phyloP scores from a whole-genome alignment of 2,888 invertebrate species.

The Dendrolimus pini region DNA sequence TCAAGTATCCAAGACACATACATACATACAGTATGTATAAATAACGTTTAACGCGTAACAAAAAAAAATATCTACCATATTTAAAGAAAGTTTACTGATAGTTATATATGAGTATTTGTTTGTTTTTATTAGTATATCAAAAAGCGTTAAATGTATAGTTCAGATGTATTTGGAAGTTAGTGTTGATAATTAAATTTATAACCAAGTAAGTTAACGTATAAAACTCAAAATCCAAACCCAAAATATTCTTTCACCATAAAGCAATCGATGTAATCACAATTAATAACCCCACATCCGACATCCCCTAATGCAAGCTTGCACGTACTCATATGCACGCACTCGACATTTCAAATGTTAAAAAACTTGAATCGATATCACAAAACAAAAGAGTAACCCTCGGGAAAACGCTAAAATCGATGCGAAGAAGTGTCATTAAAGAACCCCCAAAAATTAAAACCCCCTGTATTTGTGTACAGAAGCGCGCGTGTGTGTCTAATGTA shows the following conservation, averaged over 20 bases:
- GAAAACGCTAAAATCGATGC: conserved; percentile 69
- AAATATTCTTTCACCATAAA: background rate
- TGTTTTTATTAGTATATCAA: too few species aligned
- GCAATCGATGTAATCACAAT: conserved; percentile 25
- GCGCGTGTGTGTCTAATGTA: conserved; percentile 38
- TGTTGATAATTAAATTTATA: too few species aligned
- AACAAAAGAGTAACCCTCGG: conserved; percentile 72
- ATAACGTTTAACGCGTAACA: too few species aligned
- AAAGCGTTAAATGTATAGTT: too few species aligned
- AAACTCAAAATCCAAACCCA: too few species aligned
- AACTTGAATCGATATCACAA: conserved; percentile 56
- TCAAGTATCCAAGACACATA: too few species aligned
- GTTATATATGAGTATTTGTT: too few species aligned
- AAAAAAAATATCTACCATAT: too few species aligned
- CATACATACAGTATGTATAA: too few species aligned
- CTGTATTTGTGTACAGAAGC: conserved; percentile 43
- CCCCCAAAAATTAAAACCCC: conserved; percentile 73
- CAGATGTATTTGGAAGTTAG: too few species aligned
- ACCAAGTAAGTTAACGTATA: too few species aligned
- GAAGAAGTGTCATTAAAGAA: conserved; percentile 76
- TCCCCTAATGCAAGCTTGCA: conserved; percentile 26
- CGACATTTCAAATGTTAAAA: conserved; percentile 44
- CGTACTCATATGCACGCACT: conserved; percentile 48
- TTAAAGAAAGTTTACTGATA: too few species aligned
- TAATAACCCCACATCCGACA: conserved; percentile 18